phyloP scores from a whole-genome alignment of 2,888 invertebrate genomes.

The Drosophila emarginata region DNA sequence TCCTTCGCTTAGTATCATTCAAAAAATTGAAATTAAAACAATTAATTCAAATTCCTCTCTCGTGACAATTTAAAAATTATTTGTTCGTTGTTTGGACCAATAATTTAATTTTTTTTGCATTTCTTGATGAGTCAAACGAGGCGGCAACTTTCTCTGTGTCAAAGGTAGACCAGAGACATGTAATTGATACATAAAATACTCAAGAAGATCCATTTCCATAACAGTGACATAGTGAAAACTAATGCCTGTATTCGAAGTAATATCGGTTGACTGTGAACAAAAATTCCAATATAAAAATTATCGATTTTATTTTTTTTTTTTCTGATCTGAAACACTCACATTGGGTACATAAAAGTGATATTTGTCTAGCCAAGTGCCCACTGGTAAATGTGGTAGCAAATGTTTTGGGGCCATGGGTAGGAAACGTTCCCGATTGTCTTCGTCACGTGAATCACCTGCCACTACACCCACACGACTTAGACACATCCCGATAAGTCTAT shows the following conservation, averaged over 20 bases:
- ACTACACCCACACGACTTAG: constrained; percentile 92
- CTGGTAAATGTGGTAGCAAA: constrained; percentile 88
- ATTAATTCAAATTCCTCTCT: background rate
- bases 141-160: constrained; percentile 23
- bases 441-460: constrained; percentile 95
- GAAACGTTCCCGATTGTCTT: constrained; percentile 92
- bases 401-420: constrained; percentile 91
- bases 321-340: constrained; percentile 41
- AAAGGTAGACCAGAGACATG: constrained; percentile 32
- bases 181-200: constrained; percentile 91
- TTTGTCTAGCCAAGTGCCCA: constrained; percentile 95
- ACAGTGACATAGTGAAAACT: constrained; percentile 97
- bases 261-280: constrained; percentile 84
- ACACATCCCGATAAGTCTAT: constrained; percentile 85
- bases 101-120: constrained; percentile 58
- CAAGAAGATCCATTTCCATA: constrained; percentile 95
- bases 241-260: constrained; percentile 96
- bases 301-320: background rate
- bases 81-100: constrained; percentile 54
- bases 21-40: background rate
- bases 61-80: background rate
- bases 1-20: too few species aligned
- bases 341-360: constrained; percentile 95
- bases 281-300: background rate
- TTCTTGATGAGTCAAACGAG: constrained; percentile 45